Base-by-base conservation (phyloP, 2,888 invertebrate genomes). In the Mythimna lalbum region DNA sequence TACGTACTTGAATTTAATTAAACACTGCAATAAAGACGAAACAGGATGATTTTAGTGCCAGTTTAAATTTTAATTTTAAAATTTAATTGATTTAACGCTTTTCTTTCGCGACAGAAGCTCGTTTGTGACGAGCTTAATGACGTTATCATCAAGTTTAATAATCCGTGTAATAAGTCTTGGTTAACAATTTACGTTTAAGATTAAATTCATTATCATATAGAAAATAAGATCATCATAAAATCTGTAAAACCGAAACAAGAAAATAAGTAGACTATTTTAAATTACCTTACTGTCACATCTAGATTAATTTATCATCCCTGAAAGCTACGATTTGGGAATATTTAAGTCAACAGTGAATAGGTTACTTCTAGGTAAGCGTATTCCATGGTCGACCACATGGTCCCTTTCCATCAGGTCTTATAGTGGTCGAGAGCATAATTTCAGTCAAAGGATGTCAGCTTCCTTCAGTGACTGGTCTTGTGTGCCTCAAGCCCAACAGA, bases 1-100 rank as follows among this genome's bases (percentile, higher is more conserved):
- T 61, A 31, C 14, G 27, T n/a, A 76, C 39, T 63, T 71, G 19
- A 39, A 66, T 67, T 80, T 80, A 80, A 68, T 76, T 68, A 80
- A 76, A 53, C 14, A 33, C 27, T 60, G 12, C 27, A 67, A 27
- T 36, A 43, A 5, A 47, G 17, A 27, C 33, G 21, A 33, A 59
- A 63, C 27, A 27, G 19, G 6, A 17, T 5, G 43, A 27, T 67
- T 75, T 50, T 43, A 73, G 17, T 19, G n/a, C 12, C 17, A 14
- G 33, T 21, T 49, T 1, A 1, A 12, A 19, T 53, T 73, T 73
- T 49, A 43, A 19, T 53, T n/a, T 39, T 62, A 43, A n/a, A 62
- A 1, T 23, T 47, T 49, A 74, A 49, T 12, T 33, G 12, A 43
- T 43, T 9, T 14, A 6, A 33, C 17, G 52, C 57, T 63, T 52